These are phyloP conservation scores for Pseudomyrmex sp. DNA, from an alignment of 1,140 invertebrate species.

Conservation along the genomic window DNA sequence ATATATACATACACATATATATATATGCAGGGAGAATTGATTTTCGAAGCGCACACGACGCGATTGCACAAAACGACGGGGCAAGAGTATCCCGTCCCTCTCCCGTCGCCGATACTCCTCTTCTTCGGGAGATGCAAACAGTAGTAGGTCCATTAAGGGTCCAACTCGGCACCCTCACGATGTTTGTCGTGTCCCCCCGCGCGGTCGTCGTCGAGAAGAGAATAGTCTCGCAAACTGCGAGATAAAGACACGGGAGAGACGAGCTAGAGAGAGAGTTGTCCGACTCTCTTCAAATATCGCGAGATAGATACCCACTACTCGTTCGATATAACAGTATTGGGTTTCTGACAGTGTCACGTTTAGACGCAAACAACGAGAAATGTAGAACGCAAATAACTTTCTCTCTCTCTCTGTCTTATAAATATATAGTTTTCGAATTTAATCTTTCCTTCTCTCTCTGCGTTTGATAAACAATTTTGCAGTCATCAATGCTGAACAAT, in stretches of 20 bases:
- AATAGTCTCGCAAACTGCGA: slow-evolving; percentile 28
- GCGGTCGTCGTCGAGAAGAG: slow-evolving; percentile 50
- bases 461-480: no score
- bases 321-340: not conserved
- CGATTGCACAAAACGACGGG: slow-evolving; percentile 34
- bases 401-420: no score
- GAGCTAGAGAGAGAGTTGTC: slow-evolving; percentile 8
- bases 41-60: slow-evolving; percentile 56
- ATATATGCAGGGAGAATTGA: slow-evolving; percentile 56
- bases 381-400: not conserved
- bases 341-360: slow-evolving; percentile 16
- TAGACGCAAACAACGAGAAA: slow-evolving; percentile 34
- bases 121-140: slow-evolving; percentile 69
- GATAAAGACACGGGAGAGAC: slow-evolving; percentile 52
- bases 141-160: slow-evolving; percentile 74
- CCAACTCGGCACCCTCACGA: slow-evolving; percentile 49
- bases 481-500: no score
- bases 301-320: slow-evolving; percentile 26
- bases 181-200: slow-evolving; percentile 57
- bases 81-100: slow-evolving; percentile 29
- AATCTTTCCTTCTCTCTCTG: no score
- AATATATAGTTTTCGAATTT: no score
- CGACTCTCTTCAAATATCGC: slow-evolving; percentile 53
- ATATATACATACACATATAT: no score
- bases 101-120: slow-evolving; percentile 50